These are phyloP conservation scores for Noturus placidus DNA, from an alignment of 2,113 vertebrate genomes.

Conservation along the genomic window DNA sequence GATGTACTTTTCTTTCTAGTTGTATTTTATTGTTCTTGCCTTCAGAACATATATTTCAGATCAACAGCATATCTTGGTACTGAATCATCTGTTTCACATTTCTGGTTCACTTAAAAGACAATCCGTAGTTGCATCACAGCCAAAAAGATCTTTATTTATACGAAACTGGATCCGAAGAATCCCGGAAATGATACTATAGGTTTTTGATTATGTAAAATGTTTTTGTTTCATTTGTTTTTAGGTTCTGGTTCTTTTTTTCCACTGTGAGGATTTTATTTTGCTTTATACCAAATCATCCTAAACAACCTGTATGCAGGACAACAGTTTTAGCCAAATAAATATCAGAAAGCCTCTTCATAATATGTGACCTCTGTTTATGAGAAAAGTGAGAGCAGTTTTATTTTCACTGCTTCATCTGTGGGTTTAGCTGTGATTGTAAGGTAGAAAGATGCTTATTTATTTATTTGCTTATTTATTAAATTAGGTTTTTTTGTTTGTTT, in stretches of 20 bases:
- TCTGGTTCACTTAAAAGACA: slow-evolving; percentile 30
- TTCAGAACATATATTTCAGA: slow-evolving; percentile 14
- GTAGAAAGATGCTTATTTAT: background rate
- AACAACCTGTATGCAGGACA: slow-evolving; percentile 38
- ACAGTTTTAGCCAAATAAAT: slow-evolving; percentile 35
- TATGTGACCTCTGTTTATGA: slow-evolving; percentile 12
- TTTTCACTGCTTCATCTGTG: background rate
- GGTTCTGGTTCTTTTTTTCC: slow-evolving; percentile 20
- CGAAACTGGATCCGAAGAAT: background rate
- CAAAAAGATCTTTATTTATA: slow-evolving; percentile 25
- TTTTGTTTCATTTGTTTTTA: background rate
- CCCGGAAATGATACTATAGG: background rate
- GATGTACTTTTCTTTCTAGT: slow-evolving; percentile 23
- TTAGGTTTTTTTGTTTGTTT: too few relatives aligned
- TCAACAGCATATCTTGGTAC: slow-evolving; percentile 40
- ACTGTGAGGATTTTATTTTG: slow-evolving; percentile 40
- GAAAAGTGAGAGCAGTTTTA: background rate
- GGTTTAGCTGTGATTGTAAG: background rate
- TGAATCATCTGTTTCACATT: slow-evolving; percentile 9
- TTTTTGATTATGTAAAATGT: background rate
- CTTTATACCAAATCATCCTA: slow-evolving; percentile 50
- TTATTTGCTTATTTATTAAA: slow-evolving; percentile 37
- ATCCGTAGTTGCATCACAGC: slow-evolving; percentile 24
- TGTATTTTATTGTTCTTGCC: slow-evolving; percentile 23
- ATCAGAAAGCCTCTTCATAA: slow-evolving; percentile 10